Evolutionary conservation across 64 coral and sea anemone species (phyloP).

Genomic region (Montipora cactus): DNA sequence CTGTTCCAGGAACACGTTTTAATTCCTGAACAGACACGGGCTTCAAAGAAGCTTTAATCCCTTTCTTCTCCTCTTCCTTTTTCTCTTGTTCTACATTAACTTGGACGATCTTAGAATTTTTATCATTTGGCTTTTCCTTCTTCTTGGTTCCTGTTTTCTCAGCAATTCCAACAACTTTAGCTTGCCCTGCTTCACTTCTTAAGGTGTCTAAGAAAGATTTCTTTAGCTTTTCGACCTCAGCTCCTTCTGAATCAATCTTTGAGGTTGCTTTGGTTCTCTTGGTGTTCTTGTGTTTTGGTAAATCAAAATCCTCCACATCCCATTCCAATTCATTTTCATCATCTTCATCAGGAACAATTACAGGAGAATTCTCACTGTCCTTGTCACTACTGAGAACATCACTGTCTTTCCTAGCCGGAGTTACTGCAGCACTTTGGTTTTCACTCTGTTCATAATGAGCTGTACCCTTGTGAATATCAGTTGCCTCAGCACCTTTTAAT

Average conservation of each 20-base stretch:
- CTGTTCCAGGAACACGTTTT: background rate
- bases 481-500: background rate
- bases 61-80: background rate
- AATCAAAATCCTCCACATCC: slow-evolving; percentile 55
- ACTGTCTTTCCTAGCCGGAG: background rate
- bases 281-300: background rate
- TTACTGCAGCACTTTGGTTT: background rate
- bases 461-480: background rate
- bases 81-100: background rate
- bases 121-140: slow-evolving; percentile 1
- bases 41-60: background rate
- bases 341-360: slow-evolving; percentile 17
- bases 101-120: background rate
- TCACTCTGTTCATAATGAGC: background rate
- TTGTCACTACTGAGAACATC: background rate
- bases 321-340: slow-evolving; percentile 49
- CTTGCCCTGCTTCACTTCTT: slow-evolving; percentile 15
- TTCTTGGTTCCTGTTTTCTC: slow-evolving; percentile 15
- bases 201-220: slow-evolving; percentile 40
- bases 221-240: slow-evolving; percentile 24
- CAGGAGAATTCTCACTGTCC: background rate
- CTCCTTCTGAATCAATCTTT: background rate
- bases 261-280: background rate
- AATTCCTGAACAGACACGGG: background rate
- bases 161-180: background rate